Percentiles rank a stretch among this genome's conserved stretches.
phyloP scores from a whole-genome alignment of 2,113 vertebrate genomes.

The Cottus gobio region DNA sequence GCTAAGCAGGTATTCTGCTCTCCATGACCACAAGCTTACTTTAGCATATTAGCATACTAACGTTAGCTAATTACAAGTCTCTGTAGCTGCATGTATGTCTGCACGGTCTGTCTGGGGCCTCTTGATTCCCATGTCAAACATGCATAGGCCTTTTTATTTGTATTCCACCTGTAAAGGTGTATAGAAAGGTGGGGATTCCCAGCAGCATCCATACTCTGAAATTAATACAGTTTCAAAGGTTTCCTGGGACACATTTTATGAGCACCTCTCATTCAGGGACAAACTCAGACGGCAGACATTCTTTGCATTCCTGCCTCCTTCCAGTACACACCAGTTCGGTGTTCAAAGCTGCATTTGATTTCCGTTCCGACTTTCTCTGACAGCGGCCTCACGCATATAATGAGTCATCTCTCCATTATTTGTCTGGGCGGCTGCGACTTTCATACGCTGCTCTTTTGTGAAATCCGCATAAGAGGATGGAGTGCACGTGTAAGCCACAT shows the following conservation, averaged over 20 bases:
- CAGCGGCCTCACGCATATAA: constrained; percentile 41
- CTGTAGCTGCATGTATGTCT: neutral
- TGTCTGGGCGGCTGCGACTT: constrained; percentile 49
- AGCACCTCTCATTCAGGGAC: constrained; percentile 67
- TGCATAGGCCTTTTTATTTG: neutral
- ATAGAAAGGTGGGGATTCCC: constrained; percentile 58
- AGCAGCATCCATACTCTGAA: constrained; percentile 48
- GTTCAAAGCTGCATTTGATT: constrained; percentile 56
- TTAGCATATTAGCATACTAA: neutral
- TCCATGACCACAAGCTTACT: neutral
- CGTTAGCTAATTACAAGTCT: neutral
- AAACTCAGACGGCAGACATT: constrained; percentile 80
- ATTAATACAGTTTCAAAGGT: constrained; percentile 51
- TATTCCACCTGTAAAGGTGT: constrained; percentile 8
- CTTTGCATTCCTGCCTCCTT: constrained; percentile 69
- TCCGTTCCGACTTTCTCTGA: constrained; percentile 40
- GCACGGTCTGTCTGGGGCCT: neutral
- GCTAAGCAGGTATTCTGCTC: neutral
- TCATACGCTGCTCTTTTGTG: constrained; percentile 59
- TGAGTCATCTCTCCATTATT: constrained; percentile 58
- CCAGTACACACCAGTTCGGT: constrained; percentile 68
- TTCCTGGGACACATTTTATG: constrained; percentile 59
- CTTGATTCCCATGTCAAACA: neutral
- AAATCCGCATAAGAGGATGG: constrained; percentile 40
- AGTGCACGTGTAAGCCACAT: constrained; percentile 73